Evolutionary conservation across 1,140 invertebrate genomes (phyloP), one percentile per base, ranked within the genome.

Genomic region (Zaprionus ghesquierei): DNA sequence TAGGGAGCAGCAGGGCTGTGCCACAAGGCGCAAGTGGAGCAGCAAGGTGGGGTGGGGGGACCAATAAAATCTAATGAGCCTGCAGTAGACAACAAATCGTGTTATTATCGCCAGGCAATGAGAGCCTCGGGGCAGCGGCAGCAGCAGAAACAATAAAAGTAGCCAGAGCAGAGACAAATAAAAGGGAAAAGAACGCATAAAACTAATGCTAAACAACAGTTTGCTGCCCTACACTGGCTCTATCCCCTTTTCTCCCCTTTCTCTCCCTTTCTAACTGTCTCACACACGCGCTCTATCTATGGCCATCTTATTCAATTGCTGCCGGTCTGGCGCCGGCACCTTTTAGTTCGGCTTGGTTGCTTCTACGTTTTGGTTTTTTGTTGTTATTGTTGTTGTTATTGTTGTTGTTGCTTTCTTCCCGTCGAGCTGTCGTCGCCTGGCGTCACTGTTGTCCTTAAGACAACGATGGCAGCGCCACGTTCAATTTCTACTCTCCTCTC

Each of bases 11-110:
- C 2, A 46, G 18, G 18, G 10, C n/a, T n/a, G n/a, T n/a, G n/a
- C n/a, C n/a, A n/a, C n/a, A 9, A 5, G 1, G 10, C 10, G 10
- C 2, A 46, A 5, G 8, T 15, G 5, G 13, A 15, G 13, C 35
- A 15, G 18, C 33, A 3, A 12, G 3, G 15, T 9, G 18, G 8
- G 15, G 9, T 22, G 9, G 68, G 22, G 41, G 9, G 61, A 41
- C 49, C 61, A 73, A 87, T 86, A 74, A 86, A 87, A 87, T 70
- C 79, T 89, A 89, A 89, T 87, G 84, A 82, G 84, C 86, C 79
- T 89, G 84, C 76, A 87, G 76, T 74, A 89, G 79, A 89, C 79
- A 89, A 74, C 76, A 89, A 82, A 87, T 87, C 65, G 84, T 66
- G 35, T 62, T 79, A 79, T 82, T 87, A 86, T 87, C 64, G 82